Evolutionary conservation across 1,140 invertebrate genomes (phyloP).

Genomic region (Pseudomyrmex pallidus): DNA sequence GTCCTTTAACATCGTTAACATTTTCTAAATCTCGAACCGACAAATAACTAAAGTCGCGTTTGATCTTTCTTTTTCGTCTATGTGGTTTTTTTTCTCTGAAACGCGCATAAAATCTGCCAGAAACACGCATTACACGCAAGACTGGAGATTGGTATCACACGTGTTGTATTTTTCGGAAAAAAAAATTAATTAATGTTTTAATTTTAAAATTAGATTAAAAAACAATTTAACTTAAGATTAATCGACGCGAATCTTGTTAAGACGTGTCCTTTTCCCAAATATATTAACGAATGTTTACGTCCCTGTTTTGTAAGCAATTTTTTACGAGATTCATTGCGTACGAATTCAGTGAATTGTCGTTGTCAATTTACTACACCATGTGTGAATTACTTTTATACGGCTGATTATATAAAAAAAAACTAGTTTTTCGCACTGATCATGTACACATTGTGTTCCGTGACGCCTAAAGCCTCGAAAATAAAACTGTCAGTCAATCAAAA

Average conservation of each 20-base stretch:
- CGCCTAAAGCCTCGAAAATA: slow-evolving; percentile 21
- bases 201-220: slow-evolving; percentile 6
- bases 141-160: slow-evolving; percentile 12
- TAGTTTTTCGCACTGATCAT: slow-evolving; percentile 27
- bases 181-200: neutral
- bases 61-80: slow-evolving; percentile 28
- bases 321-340: slow-evolving; percentile 4
- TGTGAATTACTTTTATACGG: slow-evolving; percentile 38
- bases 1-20: slow-evolving; percentile 25
- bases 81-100: slow-evolving; percentile 4
- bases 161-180: neutral
- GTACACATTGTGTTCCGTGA: slow-evolving; percentile 31
- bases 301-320: neutral
- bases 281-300: neutral
- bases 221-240: neutral
- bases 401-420: slow-evolving; percentile 3
- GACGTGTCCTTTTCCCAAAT: neutral
- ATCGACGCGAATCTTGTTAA: too few relatives aligned
- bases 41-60: neutral
- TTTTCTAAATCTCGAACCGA: neutral
- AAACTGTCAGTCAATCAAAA: slow-evolving; percentile 62
- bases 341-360: slow-evolving; percentile 26
- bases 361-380: slow-evolving; percentile 29
- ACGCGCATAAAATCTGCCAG: slow-evolving; percentile 12
- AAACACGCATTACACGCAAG: neutral